Evolutionary conservation across 2,888 invertebrate genomes (phyloP), one percentile per base, ranked within the genome.

Genomic region (Corbicula japonica): DNA sequence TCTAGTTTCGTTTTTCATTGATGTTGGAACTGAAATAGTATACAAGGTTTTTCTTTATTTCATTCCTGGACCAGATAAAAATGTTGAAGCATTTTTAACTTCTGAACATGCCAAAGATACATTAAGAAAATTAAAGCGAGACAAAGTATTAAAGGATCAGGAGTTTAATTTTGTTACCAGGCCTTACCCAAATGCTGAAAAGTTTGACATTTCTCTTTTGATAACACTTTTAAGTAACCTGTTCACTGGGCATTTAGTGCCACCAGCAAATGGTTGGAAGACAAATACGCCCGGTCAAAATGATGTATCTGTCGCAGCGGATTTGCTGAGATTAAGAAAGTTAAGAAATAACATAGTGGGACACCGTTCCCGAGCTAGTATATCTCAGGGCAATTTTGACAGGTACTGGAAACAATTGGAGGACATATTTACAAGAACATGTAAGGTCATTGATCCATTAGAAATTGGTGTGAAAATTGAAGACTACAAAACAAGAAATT

Each of bases 1-100:
- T 26, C 4, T 46, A 21, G 15, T 46, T 3, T 46, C 46, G 3
- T 18, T 46, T 4, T 46, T 46, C 15, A 46, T 46, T 15, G 46
- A 46, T 21, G 46, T 46, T 46, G 46, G n/a, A 46, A 46, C 46
- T 3, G 46, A 46, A 21, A 46, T 21, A 46, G 46, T 46, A 21
- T 46, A 21, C 4, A 46, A 46, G 18, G 46, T 15, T 5, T 46
- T 46, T 46, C 18, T 5, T 3, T 46, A 10, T 46, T 15, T 8
- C 5, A 46, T 46, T 21, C 46, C 46, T 5, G n/a, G n/a, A n/a
- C n/a, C n/a, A n/a, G 46, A 50, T 4, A 4, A 50, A 50, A 23
- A 50, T 50, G 28, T 21, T 23, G 50, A 3, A 4, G 4, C 10
- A 21, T 23, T 23, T n/a, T 15, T 50, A 2, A 15, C 23, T 23